A percentile compares a stretch with the other conserved stretches of the same genome.
phyloP scores from a whole-genome alignment of 2,797 vertebrate species.

The Arremon aurantiirostris region DNA sequence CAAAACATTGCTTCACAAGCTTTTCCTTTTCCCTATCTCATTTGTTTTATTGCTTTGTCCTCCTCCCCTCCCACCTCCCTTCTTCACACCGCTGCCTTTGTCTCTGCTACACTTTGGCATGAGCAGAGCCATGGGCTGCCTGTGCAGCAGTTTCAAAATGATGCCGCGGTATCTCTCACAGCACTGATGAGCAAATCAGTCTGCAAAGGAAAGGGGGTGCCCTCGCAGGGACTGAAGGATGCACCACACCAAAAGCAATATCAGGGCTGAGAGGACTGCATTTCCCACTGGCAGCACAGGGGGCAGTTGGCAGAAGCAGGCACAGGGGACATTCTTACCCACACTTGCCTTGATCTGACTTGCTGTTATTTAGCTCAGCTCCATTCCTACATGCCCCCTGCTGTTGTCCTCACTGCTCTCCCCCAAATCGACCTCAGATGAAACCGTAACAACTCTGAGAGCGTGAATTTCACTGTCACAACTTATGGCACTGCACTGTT shows the following conservation, averaged over 20 bases:
- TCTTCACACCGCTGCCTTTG: rapidly evolving
- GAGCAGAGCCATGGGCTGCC: rapidly evolving
- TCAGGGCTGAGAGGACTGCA: background rate
- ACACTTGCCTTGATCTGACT: background rate
- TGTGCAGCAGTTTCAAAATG: rapidly evolving
- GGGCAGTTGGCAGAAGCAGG: background rate
- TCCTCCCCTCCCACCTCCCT: rapidly evolving
- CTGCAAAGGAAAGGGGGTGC: rapidly evolving
- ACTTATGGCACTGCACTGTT: background rate
- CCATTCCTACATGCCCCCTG: background rate
- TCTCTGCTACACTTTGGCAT: background rate
- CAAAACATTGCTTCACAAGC: background rate
- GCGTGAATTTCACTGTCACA: background rate
- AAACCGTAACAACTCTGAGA: background rate
- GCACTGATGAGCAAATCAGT: background rate
- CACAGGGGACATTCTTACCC: background rate
- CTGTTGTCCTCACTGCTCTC: background rate
- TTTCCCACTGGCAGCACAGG: background rate
- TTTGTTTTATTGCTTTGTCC: background rate
- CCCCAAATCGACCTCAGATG: background rate
- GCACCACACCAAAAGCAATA: background rate
- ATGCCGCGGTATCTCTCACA: rapidly evolving
- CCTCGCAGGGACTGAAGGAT: background rate
- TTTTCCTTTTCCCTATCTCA: background rate
- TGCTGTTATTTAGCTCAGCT: background rate